Percentiles rank a stretch among this genome's conserved stretches.
Evolutionary conservation across 2,797 vertebrate species (phyloP).

Genomic region (Anabas testudineus): DNA sequence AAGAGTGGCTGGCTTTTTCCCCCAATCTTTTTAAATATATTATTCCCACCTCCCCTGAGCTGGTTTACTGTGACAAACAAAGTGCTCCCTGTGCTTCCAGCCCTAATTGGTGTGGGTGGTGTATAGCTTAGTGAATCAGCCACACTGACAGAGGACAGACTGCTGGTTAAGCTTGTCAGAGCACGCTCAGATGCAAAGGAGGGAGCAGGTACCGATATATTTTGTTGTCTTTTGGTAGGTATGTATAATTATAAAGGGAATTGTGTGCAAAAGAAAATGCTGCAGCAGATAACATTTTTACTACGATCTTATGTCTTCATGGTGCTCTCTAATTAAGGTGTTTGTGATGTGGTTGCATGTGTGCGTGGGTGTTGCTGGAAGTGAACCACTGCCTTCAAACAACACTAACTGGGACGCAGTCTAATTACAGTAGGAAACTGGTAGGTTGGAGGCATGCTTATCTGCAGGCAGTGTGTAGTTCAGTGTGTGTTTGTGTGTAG

Average conservation of each 20-base stretch:
- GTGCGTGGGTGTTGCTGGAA: conserved; percentile 7
- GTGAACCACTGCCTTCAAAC: conserved; percentile 1
- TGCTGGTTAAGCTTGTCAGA: conserved; percentile 55
- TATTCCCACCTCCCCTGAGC: conserved; percentile 18
- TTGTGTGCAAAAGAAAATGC: neutral
- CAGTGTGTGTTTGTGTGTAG: neutral
- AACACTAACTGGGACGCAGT: neutral
- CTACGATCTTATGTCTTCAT: neutral
- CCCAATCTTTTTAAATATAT: conserved; percentile 3
- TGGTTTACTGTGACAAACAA: conserved; percentile 47
- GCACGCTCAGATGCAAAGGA: conserved; percentile 20
- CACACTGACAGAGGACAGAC: conserved; percentile 41
- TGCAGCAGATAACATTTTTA: conserved; percentile 1
- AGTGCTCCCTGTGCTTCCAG: conserved; percentile 34
- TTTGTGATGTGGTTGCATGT: conserved; percentile 1
- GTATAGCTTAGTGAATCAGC: conserved; percentile 47
- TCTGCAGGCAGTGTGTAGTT: neutral
- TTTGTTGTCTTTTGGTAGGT: conserved; percentile 1
- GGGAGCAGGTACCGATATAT: neutral
- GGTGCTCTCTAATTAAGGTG: conserved; percentile 8
- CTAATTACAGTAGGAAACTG: conserved; percentile 9
- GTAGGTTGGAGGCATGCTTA: neutral
- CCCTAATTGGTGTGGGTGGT: conserved; percentile 52
- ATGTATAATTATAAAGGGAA: neutral
- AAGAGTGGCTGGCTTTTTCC: neutral